Evolutionary conservation across 2,113 vertebrate species (phyloP), one percentile per base, ranked within the genome.

Genomic region (Jaculus jaculus): DNA sequence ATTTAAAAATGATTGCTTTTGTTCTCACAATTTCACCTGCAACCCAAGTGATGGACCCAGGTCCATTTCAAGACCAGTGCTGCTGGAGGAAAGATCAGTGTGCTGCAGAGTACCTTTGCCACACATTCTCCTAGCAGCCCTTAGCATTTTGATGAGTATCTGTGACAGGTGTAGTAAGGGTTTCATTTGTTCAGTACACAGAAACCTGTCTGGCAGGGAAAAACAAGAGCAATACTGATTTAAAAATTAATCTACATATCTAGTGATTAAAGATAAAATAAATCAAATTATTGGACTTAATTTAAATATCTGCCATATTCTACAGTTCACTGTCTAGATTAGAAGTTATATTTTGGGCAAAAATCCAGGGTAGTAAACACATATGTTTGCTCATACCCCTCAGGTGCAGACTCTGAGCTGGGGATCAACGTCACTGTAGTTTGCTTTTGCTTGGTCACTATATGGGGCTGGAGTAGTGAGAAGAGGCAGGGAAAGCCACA

Each of bases 241-340:
- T 79, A 71, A 84, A 54, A 78, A 81, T 80, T 24, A 80, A 81
- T 80, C 5, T 82, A 58, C 61, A 37, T 63, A 85, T 54, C 60
- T 65, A 82, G 17, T 79, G 73, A 95, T 63, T 42, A 42, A 93
- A 95, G 39, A 89, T 47, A 47, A 5, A 8, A 85, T 68, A 24
- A 84, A 54, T 87, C 34, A 84, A 90, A 80, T 82, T 6, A 78
- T 82, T 80, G 78, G 23, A 78, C 42, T 93, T 39, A 69, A 84
- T 91, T 79, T 71, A 90, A 91, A 69, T 89, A 51, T n/a, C 15
- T 85, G 5, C 18, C 32, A 42, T 13, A 72, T 84, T 78, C 68
- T 69, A 80, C n/a, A 88, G 63, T 66, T 51, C 15, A 47, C 68
- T 87, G 3, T 68, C 7, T 68, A 82, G 81, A 75, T 51, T 84